Percentiles rank a stretch among this genome's conserved stretches.
These are phyloP conservation scores for Dryas iulia DNA, from an alignment of 1,140 invertebrate genomes.

Conservation along the genomic window DNA sequence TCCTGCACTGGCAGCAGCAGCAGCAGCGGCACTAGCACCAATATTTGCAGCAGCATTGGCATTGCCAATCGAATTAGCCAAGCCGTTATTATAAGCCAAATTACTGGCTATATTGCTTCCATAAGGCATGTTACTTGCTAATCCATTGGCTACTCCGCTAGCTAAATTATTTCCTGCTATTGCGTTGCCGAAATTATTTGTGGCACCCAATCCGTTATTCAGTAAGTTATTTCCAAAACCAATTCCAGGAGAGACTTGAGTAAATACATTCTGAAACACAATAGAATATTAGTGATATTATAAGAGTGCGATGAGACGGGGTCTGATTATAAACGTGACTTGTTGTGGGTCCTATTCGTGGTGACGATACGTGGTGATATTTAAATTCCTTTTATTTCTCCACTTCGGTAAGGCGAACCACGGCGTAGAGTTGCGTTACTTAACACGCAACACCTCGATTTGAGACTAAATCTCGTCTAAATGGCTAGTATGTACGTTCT, in stretches of 20 bases:
- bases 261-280: constrained; percentile 6
- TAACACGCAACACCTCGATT: too few relatives aligned
- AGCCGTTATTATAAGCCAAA: constrained; percentile 12
- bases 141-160: constrained; percentile 6
- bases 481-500: too few relatives aligned
- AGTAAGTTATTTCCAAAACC: constrained; percentile 8
- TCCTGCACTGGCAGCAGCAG: constrained; percentile 15
- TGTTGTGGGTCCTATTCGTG: too few relatives aligned
- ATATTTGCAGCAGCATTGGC: constrained; percentile 22
- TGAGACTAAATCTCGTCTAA: too few relatives aligned
- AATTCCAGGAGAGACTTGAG: background rate
- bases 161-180: constrained; percentile 13
- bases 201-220: background rate
- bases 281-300: too few relatives aligned
- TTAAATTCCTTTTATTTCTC: background rate
- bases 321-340: too few relatives aligned
- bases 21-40: constrained; percentile 28
- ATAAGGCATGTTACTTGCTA: constrained; percentile 5
- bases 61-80: constrained; percentile 2
- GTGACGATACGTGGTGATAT: too few relatives aligned
- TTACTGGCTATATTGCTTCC: constrained; percentile 18
- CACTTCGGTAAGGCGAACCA: background rate
- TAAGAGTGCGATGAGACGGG: too few relatives aligned
- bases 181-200: constrained; percentile 4
- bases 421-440: too few relatives aligned